Evolutionary conservation across 2,888 invertebrate genomes (phyloP), one percentile per base, ranked within the genome.

Genomic region (Chromoteleia sp.): DNA sequence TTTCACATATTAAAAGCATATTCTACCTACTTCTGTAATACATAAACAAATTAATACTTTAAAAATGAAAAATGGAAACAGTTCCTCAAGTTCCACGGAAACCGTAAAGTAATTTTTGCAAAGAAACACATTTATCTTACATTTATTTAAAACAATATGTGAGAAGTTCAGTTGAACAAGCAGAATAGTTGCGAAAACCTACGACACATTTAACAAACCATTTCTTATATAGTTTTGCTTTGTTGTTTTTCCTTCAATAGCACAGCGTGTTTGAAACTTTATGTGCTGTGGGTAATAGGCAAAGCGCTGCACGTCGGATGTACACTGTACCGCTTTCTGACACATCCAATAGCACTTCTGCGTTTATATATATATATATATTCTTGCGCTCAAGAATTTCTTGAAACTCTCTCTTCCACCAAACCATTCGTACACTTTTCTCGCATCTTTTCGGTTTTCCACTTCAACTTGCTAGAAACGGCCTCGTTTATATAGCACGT

Each of bases 281-380:
- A 77, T 67, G 67, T 45, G 65, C 65, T 73, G 74, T 70, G 59
- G 77, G 67, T 71, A 80, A 77, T 80, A 76, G 77, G 76, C 79
- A 82, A 79, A 82, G 74, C 59, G 71, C 15, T 39, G 52, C 65
- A 52, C 68, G 74, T 67, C 65, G 56, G 30, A 52, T 36, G 21
- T 14, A 36, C 58, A 33, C 17, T 61, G 67, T 58, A 33, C 50
- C 30, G 43, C 50, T 65, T 43, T 54, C 56, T 17, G 41, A 45
- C 50, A 39, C 58, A 19, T 67, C 75, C 48, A 75, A 75, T 75
- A 74, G 63, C 61, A 45, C 63, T 63, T 74, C 74, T 56, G 74
- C n/a, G n/a, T n/a, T n/a, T n/a, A n/a, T n/a, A n/a, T n/a, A n/a
- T n/a, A n/a, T n/a, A n/a, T n/a, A n/a, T 63, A 63, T 56, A 74